A percentile compares a stretch with the other conserved stretches of the same genome.
These are phyloP conservation scores for Drosophila barbarae DNA, from an alignment of 2,888 invertebrate genomes.

Conservation along the genomic window DNA sequence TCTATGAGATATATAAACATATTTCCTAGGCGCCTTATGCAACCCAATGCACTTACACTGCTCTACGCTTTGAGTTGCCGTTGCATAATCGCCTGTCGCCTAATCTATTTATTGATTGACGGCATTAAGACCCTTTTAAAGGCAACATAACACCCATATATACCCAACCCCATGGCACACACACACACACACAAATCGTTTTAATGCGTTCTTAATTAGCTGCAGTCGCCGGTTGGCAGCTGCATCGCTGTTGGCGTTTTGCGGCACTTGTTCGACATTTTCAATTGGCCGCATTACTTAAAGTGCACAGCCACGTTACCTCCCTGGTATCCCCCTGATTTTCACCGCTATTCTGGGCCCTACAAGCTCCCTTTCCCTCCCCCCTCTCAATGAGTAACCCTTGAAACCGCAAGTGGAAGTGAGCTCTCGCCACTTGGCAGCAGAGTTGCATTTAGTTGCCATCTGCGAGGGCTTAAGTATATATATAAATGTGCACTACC, in stretches of 20 bases:
- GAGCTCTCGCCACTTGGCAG: constrained; percentile 57
- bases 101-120: constrained; percentile 31
- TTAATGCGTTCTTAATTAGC: constrained; percentile 71
- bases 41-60: constrained; percentile 1
- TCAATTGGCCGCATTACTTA: constrained; percentile 67
- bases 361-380: background rate
- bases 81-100: constrained; percentile 31
- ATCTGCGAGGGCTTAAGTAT: constrained; percentile 42
- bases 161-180: background rate
- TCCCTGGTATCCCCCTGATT: background rate
- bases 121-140: constrained; percentile 28
- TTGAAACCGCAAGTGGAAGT: constrained; percentile 47
- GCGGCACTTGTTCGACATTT: constrained; percentile 68
- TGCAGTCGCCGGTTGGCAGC: constrained; percentile 21
- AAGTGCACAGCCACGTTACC: constrained; percentile 46
- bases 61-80: constrained; percentile 8
- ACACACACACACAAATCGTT: constrained; percentile 44
- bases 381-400: constrained; percentile 30
- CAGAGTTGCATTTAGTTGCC: constrained; percentile 46
- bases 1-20: background rate
- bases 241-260: constrained; percentile 30
- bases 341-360: background rate
- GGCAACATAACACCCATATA: constrained; percentile 15
- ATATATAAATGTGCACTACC: constrained; percentile 20
- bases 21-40: constrained; percentile 18